Evolutionary conservation across 2,797 vertebrate species (phyloP).

Genomic region (Gobio occitaniae): DNA sequence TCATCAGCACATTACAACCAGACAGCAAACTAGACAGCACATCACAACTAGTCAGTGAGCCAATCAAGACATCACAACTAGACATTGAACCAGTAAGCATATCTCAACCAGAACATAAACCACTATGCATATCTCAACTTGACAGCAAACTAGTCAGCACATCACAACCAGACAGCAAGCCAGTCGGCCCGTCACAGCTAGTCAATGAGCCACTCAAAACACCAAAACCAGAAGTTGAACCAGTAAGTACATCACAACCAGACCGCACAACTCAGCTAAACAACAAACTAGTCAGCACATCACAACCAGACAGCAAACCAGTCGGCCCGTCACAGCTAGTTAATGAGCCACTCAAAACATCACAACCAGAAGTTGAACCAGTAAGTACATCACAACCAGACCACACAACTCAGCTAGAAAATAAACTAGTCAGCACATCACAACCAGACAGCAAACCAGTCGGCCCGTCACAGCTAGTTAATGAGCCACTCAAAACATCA

Average conservation of each 20-base stretch:
- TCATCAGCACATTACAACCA: neutral
- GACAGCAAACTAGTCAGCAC: neutral
- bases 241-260: neutral
- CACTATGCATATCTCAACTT: neutral
- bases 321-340: neutral
- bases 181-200: neutral
- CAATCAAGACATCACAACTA: constrained; percentile 1
- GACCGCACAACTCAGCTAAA: neutral
- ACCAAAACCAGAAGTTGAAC: neutral
- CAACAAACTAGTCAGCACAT: neutral
- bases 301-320: neutral
- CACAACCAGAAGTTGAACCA: neutral
- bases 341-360: neutral
- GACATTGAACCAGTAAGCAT: neutral
- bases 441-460: neutral
- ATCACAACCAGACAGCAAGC: neutral
- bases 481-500: neutral
- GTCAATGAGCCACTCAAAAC: neutral
- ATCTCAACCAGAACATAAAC: neutral
- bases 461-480: neutral
- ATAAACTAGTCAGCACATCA: neutral
- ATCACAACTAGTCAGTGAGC: neutral
- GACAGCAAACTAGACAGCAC: neutral
- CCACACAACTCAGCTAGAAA: neutral
- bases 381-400: neutral